Conservation (phyloP, 2,113 vertebrate species). For the Sinocyclocheilus grahami region DNA sequence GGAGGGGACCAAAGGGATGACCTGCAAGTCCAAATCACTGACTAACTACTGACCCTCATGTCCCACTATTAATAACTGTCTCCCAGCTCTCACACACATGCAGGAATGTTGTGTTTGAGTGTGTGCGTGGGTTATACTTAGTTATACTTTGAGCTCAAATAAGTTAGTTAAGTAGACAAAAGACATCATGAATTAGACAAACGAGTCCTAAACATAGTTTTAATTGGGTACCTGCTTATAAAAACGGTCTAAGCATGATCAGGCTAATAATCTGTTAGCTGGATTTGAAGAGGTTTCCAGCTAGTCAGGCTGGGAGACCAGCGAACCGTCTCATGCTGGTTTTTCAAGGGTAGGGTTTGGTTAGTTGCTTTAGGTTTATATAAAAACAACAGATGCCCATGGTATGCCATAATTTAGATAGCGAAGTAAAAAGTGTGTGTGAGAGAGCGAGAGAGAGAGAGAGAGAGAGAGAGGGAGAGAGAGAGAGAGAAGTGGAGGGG, state of each 20-base stretch:
- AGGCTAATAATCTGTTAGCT: neutral
- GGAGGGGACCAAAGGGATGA: conserved; percentile 16
- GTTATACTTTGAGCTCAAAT: neutral
- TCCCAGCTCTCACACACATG: conserved; percentile 50
- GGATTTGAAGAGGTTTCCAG: neutral
- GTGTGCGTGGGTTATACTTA: conserved; percentile 44
- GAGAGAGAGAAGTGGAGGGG: conserved; percentile 66
- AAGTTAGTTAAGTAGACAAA: neutral
- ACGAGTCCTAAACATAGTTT: neutral
- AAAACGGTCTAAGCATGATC: neutral
- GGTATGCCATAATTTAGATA: conserved; percentile 51
- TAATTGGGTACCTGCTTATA: neutral
- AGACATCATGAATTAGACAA: neutral
- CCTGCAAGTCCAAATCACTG: conserved; percentile 11
- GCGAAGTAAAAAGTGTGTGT: conserved; percentile 44
- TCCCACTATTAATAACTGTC: conserved; percentile 52
- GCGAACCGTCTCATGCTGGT: neutral
- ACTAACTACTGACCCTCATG: conserved; percentile 65
- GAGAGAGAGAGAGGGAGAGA: conserved; percentile 61
- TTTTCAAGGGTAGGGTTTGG: neutral
- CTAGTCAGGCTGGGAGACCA: neutral
- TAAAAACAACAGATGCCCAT: conserved; percentile 44
- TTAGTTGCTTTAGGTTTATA: neutral
- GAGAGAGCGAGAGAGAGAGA: no score
- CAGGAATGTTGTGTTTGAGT: conserved; percentile 46